Conservation (phyloP, 2,888 invertebrate species). For the Tetramorium bicarinatum region DNA sequence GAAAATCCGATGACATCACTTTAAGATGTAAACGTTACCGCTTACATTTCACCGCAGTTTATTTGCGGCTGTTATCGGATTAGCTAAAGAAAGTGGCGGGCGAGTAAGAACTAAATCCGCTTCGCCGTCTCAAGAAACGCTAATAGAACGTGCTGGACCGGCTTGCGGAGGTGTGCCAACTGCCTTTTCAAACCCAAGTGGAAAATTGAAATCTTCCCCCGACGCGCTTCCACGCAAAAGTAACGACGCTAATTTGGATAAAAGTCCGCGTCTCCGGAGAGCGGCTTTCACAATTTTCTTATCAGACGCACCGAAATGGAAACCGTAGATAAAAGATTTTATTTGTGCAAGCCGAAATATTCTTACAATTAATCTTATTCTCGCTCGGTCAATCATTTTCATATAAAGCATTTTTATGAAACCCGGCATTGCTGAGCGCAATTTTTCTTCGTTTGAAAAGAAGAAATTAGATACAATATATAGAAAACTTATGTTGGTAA, state of each 20-base stretch:
- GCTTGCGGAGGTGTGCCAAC: conserved; percentile 9
- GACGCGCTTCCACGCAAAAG: background rate
- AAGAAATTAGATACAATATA: background rate
- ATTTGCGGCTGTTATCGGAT: conserved; percentile 33
- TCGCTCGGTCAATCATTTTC: background rate
- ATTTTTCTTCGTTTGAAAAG: background rate
- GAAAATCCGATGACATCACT: background rate
- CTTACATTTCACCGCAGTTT: conserved; percentile 35
- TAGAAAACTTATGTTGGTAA: background rate
- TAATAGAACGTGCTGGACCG: conserved; percentile 37
- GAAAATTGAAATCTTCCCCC: conserved; percentile 35
- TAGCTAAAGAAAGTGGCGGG: conserved; percentile 30
- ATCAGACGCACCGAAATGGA: background rate
- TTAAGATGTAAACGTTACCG: conserved; percentile 26
- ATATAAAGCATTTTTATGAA: background rate
- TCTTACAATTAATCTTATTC: background rate
- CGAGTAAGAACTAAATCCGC: conserved; percentile 20
- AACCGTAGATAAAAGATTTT: background rate
- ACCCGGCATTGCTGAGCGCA: background rate
- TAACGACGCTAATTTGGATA: conserved; percentile 36
- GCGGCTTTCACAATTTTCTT: conserved; percentile 21
- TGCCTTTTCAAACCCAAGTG: conserved; percentile 29
- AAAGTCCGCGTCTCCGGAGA: conserved; percentile 25
- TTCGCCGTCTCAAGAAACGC: conserved; percentile 1
- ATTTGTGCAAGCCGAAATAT: background rate